Evolutionary conservation across 2,113 vertebrate genomes (phyloP), one percentile per base, ranked within the genome.

Genomic region (Saguinus imperator): DNA sequence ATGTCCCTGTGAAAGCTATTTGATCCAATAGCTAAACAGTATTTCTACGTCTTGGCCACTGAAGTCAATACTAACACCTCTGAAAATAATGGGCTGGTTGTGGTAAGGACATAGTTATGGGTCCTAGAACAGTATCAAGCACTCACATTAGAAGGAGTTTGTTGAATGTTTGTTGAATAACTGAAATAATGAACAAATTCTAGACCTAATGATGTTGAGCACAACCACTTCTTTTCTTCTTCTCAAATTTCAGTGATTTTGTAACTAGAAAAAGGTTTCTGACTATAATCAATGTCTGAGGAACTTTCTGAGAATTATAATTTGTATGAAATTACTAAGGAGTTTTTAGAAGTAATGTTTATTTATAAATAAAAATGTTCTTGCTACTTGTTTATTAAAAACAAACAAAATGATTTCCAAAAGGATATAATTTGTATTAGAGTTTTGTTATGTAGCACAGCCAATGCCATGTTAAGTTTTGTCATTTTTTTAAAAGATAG

Each of bases 371-470:
- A 21, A 90, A 83, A 79, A 80, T 84, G 5, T 5, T 61, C 48
- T 75, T 77, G 17, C 8, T 76, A 68, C 5, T 64, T 80, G 18
- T 29, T 96, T 73, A 66, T 72, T 72, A 86, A 89, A 85, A 73
- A 75, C 35, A 96, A 75, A 64, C 29, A 48, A 66, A 94, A 79
- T 72, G 32, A 64, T 96, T 37, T 96, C 23, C 25, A 89, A 87
- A 89, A 73, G 8, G 35, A 87, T 75, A 75, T 23, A 75, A 75
- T 35, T 94, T 40, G n/a, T 20, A 61, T 75, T 82, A 66, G 40
- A 83, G 23, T 45, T 43, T 35, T 57, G 16, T 66, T 77, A 52
- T 50, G 40, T 35, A 61, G 13, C 50, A 85, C 8, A 96, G 23
- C 21, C 45, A 50, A 21, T 85, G 23, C n/a, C 81, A 35, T 43